Evolutionary conservation across 2,888 invertebrate genomes (phyloP).

Genomic region (Pinctada fucata): DNA sequence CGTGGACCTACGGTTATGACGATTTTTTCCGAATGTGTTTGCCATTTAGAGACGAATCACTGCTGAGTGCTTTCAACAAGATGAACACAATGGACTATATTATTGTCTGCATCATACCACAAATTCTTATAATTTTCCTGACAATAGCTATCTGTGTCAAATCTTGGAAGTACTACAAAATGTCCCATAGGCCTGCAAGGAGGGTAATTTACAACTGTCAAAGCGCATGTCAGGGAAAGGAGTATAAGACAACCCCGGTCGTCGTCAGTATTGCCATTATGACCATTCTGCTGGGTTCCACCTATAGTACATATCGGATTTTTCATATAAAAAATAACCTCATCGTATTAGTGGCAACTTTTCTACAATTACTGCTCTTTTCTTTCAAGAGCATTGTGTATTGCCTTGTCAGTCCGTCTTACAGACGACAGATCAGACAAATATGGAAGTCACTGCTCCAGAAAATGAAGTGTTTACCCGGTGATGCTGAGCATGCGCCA

Average conservation of each 20-base stretch:
- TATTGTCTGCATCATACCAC: constrained; percentile 61
- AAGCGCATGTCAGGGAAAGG: constrained; percentile 48
- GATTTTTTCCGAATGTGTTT: constrained; percentile 7
- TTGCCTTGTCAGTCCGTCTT: constrained; percentile 6
- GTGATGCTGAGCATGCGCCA: constrained; percentile 4
- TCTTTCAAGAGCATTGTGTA: constrained; percentile 27
- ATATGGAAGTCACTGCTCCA: background rate
- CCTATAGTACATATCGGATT: constrained; percentile 41
- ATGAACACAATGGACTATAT: constrained; percentile 60
- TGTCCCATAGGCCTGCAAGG: constrained; percentile 37
- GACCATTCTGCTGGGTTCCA: constrained; percentile 47
- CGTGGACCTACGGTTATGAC: constrained; percentile 61
- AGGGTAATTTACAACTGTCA: constrained; percentile 26
- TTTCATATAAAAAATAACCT: constrained; percentile 11
- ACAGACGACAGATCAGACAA: constrained; percentile 2
- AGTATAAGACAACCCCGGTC: constrained; percentile 57
- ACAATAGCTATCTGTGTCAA: constrained; percentile 57
- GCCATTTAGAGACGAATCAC: constrained; percentile 25
- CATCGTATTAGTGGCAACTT: constrained; percentile 6
- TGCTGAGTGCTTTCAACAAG: constrained; percentile 42
- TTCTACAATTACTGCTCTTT: constrained; percentile 22
- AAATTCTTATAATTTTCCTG: constrained; percentile 54
- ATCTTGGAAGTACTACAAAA: constrained; percentile 56
- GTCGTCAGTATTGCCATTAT: constrained; percentile 41
- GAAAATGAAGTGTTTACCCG: background rate